Base-by-base conservation (phyloP, 2,797 vertebrate species). In the Phrynocephalus guinanensis region DNA sequence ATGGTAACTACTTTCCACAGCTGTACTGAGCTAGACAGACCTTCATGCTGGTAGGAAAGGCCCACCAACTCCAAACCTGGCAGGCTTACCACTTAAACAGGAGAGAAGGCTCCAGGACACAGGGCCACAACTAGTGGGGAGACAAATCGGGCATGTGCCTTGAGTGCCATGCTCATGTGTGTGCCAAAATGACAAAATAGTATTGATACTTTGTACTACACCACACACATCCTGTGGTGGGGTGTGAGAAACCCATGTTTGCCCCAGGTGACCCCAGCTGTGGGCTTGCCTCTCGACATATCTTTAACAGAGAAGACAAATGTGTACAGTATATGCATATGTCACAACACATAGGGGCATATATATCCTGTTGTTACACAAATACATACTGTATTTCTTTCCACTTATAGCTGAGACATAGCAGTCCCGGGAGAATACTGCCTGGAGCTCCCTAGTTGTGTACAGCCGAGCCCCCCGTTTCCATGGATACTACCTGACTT, bases 11-110 rank as follows among this genome's bases (percentile, higher is more conserved):
- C 0, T 30, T 88, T 68, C 81, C 88, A 67, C 50, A 56, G 71
- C 20, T 92, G 86, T 83, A 28, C 13, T 90, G 92, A 92, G 82
- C 88, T 52, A 83, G 15, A 56, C 10, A 15, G n/a, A 24, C n/a
- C 20, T n/a, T 28, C 50, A 20, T 48, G n/a, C 24, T 70, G 26
- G 7, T 44, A 77, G 30, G 73, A 76, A 78, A 63, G 8, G 22
- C 38, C 1, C 18, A n/a, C 77, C 60, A 28, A 67, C 3, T 50
- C 73, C 48, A 79, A 18, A 10, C n/a, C 73, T 79, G 38, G 28
- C 7, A 78, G 50, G 20, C 76, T 16, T 50, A 52, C 5, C 22
- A 78, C 72, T 79, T 0, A 18, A 50, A 22, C 66, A 33, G 33
- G 30, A 0, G 6, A 1, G 0, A 33, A 56, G 30, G 22, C 1